Conservation (phyloP, 2,113 vertebrate genomes). For the Rhynchomys soricoides region DNA sequence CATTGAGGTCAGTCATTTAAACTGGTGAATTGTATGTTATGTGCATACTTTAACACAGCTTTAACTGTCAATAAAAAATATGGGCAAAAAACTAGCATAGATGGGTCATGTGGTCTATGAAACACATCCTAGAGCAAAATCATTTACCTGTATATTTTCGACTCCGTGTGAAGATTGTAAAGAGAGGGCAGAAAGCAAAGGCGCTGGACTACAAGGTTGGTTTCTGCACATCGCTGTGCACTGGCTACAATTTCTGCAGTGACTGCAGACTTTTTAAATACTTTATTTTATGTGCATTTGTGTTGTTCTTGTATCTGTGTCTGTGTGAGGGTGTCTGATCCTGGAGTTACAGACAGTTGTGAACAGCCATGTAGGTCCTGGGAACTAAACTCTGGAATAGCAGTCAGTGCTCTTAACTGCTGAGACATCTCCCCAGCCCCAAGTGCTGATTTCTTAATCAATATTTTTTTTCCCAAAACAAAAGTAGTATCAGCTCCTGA, state of each 20-base stretch:
- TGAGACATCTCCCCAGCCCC: no score
- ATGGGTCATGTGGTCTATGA: background rate
- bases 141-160: background rate
- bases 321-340: no score
- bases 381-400: no score
- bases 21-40: background rate
- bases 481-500: background rate
- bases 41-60: background rate
- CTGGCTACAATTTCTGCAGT: background rate
- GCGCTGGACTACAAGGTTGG: fast-evolving
- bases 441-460: no score
- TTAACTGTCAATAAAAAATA: background rate
- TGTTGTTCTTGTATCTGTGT: no score
- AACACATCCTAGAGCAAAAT: background rate
- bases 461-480: background rate
- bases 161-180: background rate
- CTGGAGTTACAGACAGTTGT: no score
- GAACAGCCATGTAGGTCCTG: no score
- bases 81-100: background rate
- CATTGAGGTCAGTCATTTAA: background rate
- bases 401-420: no score
- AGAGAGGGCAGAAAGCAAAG: background rate
- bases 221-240: background rate
- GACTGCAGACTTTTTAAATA: no score
- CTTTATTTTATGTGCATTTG: no score